Evolutionary conservation across 1,140 invertebrate species (phyloP), one percentile per base, ranked within the genome.

Genomic region (Globodera rostochiensis): DNA sequence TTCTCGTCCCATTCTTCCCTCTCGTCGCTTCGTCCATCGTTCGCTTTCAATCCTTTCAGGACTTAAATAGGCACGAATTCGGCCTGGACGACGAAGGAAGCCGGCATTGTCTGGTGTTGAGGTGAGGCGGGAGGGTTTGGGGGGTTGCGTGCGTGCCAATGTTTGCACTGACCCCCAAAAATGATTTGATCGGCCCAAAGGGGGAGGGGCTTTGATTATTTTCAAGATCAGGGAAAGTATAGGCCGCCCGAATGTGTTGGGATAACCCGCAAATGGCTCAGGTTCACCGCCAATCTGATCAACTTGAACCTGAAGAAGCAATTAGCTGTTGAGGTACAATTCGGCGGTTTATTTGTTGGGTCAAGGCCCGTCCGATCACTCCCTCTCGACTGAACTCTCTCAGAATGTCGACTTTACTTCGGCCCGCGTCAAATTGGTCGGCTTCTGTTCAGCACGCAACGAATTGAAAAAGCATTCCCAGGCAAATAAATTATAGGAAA

Each of bases 21-120:
- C 19, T 64, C 15, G 57, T 64, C 15, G 57, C 57, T 64, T 13
- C 57, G 11, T 78, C 76, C 66, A 78, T 78, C 36, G 76, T 78
- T n/a, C 66, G 70, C n/a, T 78, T 78, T 64, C 76, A 78, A 78
- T 64, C 80, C 8, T 81, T 81, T 50, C 80, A 81, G 69, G 66
- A 81, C 53, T 53, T 53, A 70, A 69, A 60, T 46, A 75, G 71
- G 47, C 73, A 66, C 46, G 60, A 75, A 21, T 81, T 81, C 78
- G 80, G 80, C 46, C 46, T 81, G 9, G 73, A 69, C 9, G 80
- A 77, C 15, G 67, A 74, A 11, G 57, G 74, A 4, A 67, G 70
- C n/a, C 64, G 50, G 36, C 73, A 69, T 47, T 81, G 80, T 25
- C 11, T 81, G 19, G 73, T 77, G 15, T 74, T 81, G 15, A 67